Evolutionary conservation across 2,113 vertebrate species (phyloP).

Genomic region (Nyctereutes procyonoides): DNA sequence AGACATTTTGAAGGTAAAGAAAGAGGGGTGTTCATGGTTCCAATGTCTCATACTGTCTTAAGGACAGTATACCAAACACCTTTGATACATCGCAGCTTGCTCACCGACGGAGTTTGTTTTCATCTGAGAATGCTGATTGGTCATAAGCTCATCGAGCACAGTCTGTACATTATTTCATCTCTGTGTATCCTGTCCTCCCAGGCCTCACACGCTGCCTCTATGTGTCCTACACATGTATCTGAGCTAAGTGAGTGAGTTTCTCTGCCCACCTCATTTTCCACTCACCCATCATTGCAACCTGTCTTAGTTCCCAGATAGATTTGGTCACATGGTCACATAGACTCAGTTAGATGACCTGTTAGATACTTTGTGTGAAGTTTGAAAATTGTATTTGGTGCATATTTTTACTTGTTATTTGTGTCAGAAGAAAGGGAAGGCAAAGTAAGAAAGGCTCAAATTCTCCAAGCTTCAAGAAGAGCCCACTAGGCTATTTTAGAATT

Average conservation of each 20-base stretch:
- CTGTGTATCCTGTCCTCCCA: background rate
- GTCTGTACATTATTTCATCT: background rate
- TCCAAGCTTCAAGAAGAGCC: background rate
- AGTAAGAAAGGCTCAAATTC: background rate
- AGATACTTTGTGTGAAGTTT: background rate
- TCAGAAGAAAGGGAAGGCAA: background rate
- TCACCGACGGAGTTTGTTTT: background rate
- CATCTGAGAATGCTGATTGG: background rate
- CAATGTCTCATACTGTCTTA: background rate
- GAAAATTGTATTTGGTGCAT: constrained; percentile 6
- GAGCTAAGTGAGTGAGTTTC: background rate
- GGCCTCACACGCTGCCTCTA: accelerated
- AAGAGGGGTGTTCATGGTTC: background rate
- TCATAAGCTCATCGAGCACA: background rate
- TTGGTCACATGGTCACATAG: background rate
- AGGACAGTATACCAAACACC: background rate
- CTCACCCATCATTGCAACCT: background rate
- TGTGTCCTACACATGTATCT: background rate
- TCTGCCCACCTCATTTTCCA: constrained; percentile 7
- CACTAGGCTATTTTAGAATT: constrained; percentile 38
- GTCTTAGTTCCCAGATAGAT: background rate
- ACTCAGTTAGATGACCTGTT: background rate
- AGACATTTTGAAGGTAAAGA: background rate
- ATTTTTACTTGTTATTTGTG: constrained; percentile 31
- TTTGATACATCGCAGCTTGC: background rate